Evolutionary conservation across 2,888 invertebrate species (phyloP), one percentile per base, ranked within the genome.

Genomic region (Meiosimyza platycephala): DNA sequence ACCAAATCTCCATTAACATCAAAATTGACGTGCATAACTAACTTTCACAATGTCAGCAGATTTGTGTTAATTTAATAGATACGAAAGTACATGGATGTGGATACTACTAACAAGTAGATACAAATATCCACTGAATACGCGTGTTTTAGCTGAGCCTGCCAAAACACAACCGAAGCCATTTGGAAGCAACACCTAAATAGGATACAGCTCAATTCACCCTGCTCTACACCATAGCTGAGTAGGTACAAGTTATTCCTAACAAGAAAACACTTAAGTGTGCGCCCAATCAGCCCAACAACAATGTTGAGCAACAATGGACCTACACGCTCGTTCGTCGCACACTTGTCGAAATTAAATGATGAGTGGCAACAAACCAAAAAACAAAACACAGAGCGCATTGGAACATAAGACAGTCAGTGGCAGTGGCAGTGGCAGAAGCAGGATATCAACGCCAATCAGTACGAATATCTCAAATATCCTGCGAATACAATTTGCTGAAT

Each of bases 401-500:
- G 59, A 7, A 13, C 11, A 33, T 12, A 59, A 59, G 59, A 22
- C 52, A 66, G 16, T 47, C n/a, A 18, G 60, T 28, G 18, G 15
- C n/a, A 18, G 15, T 33, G 18, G 15, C n/a, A 18, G 15, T 33
- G 18, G 15, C 6, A 28, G 40, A 15, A 40, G 40, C 54, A 52
- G 48, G 48, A 54, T 48, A 54, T 54, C 62, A 63, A 71, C 62
- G 51, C 71, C 74, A 71, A 67, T 74, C 74, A 74, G 71, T 62
- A 63, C 22, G 60, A 71, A 67, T 52, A 60, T 74, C 65, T 68
- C 71, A 67, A 71, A 67, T 67, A 74, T 67, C 64, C 71, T 63
- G 68, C 71, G 51, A 71, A 71, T 57, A 74, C 71, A 71, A 74
- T 74, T 71, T 74, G 54, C 73, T 71, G 59, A 73, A 73, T 72